Conservation (phyloP, 2,797 vertebrate species). For the Chaunax sp. region DNA sequence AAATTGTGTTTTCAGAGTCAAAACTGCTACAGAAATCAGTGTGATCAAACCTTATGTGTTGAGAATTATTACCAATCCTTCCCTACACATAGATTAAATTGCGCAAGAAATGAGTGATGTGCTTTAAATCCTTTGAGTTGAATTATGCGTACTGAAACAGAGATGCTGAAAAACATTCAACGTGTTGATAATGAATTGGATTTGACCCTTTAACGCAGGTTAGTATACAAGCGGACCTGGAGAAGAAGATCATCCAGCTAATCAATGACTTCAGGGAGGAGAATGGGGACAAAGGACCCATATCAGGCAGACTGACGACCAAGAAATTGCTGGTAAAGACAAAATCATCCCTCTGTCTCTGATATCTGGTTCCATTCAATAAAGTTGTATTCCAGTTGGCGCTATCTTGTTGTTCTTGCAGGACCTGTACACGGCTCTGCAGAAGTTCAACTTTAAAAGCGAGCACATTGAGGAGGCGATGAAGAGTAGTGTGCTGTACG, state of each 20-base stretch:
- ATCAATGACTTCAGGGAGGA: conserved; percentile 95
- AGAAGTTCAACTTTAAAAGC: conserved; percentile 92
- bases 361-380: background rate
- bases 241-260: conserved; percentile 93
- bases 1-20: no score
- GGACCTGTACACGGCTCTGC: conserved; percentile 95
- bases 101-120: no score
- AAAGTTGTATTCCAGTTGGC: background rate
- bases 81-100: no score
- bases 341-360: conserved; percentile 5
- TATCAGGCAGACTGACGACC: conserved; percentile 93
- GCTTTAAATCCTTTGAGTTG: no score
- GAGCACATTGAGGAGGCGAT: conserved; percentile 98
- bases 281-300: conserved; percentile 87
- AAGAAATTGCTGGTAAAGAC: conserved; percentile 93
- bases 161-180: no score
- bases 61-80: no score
- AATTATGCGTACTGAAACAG: no score
- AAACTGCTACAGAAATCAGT: no score
- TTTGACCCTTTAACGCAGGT: conserved; percentile 81
- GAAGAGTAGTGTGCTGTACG: conserved; percentile 93
- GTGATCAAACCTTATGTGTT: no score
- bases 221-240: conserved; percentile 90
- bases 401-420: conserved; percentile 61
- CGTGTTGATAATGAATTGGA: background rate